These are phyloP conservation scores for Acanthochromis polyacanthus DNA, from an alignment of 2,113 vertebrate genomes.

Conservation along the genomic window DNA sequence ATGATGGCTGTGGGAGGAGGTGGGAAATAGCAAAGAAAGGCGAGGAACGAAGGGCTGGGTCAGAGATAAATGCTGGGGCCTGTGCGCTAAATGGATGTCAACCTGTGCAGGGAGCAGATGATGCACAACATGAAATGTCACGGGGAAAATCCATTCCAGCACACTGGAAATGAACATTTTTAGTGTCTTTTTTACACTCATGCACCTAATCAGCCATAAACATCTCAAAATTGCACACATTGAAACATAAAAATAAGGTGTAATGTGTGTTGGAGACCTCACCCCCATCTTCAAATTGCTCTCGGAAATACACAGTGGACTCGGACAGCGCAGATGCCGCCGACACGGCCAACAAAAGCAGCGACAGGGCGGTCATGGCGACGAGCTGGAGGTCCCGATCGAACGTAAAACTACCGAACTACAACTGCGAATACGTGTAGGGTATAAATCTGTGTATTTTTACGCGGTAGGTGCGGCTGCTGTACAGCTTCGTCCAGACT, in stretches of 20 bases:
- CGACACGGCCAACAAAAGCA: constrained; percentile 77
- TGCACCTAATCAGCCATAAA: background rate
- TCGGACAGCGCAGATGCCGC: constrained; percentile 76
- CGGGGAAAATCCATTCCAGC: background rate
- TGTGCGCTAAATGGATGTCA: background rate
- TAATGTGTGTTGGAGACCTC: constrained; percentile 67
- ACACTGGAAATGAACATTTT: too few relatives aligned
- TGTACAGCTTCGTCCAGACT: background rate
- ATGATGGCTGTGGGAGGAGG: constrained; percentile 19
- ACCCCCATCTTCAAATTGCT: constrained; percentile 90
- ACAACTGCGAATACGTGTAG: background rate
- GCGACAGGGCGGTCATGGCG: constrained; percentile 76
- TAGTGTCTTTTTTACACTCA: background rate
- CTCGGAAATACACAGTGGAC: constrained; percentile 84
- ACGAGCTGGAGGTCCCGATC: constrained; percentile 5
- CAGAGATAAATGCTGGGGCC: constrained; percentile 32
- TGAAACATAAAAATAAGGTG: background rate
- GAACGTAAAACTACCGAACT: background rate
- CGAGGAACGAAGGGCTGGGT: background rate
- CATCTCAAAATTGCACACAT: background rate
- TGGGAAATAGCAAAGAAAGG: background rate
- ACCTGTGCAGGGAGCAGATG: background rate
- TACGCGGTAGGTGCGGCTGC: background rate
- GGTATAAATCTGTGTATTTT: background rate
- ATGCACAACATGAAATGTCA: background rate